Evolutionary conservation across 2,113 vertebrate genomes (phyloP), one percentile per base, ranked within the genome.

Genomic region (Eurystomus gularis): DNA sequence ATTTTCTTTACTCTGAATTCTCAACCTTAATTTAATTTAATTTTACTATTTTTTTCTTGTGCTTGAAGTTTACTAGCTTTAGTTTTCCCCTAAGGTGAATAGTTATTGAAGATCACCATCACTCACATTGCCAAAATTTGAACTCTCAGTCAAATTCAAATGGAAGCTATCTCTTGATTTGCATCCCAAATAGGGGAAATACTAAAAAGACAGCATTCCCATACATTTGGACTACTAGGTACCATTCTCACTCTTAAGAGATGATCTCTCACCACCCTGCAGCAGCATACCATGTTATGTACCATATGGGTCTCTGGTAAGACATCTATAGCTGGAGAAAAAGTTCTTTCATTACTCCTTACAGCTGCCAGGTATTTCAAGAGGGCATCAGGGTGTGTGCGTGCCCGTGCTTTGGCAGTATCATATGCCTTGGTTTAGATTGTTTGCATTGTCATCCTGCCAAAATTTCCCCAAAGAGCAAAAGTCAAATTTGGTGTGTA

Each of bases 291-390:
- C 24, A 17, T 51, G 39, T 51, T 33, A 13, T 13, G 17, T 31
- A 17, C 10, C 14, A n/a, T 2, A 4, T 4, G 1, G 1, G 5
- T 39, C 8, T 68, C 26, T 54, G 23, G 7, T 57, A 52, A 55
- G 19, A n/a, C 11, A 16, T 44, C 15, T 62, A 1, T 2, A 39
- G 11, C 37, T 85, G 42, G 6, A 85, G 14, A 54, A 44, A 40
- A 17, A 39, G 1, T 65, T 82, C 40, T 62, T 79, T 51, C 9
- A 24, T 28, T 19, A 14, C 5, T 51, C 10, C 28, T 72, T 78
- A 55, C 3, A 73, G 16, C 3, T 91, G 16, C 10, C 1, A 37
- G 0, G 2, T 40, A 51, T 60, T 44, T 64, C 3, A n/a, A n/a
- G n/a, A n/a, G n/a, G n/a, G n/a, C n/a, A n/a, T n/a, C n/a, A n/a